These are phyloP conservation scores for Hyphantria cunea DNA, from an alignment of 1,140 invertebrate genomes.

Conservation along the genomic window DNA sequence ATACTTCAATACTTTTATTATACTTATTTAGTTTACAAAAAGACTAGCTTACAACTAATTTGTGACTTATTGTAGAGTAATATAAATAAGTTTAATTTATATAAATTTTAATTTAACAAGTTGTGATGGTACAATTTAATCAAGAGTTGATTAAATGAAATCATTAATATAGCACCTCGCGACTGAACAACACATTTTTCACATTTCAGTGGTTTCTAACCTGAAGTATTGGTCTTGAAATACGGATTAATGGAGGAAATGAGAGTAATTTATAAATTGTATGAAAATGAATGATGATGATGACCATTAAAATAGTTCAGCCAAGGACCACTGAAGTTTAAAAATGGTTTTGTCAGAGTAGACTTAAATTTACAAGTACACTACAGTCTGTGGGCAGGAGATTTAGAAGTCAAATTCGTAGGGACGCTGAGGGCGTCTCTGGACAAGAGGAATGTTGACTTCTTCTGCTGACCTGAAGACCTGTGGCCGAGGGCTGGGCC, in stretches of 20 bases:
- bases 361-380: constrained; percentile 11
- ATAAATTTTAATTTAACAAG: constrained; percentile 44
- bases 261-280: not conserved
- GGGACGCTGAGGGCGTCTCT: constrained; percentile 82
- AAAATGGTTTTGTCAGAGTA: constrained; percentile 29
- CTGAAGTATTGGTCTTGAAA: not conserved
- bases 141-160: constrained; percentile 8
- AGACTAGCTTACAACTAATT: constrained; percentile 80
- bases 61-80: constrained; percentile 73
- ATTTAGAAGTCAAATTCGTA: constrained; percentile 76
- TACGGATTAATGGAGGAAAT: not conserved
- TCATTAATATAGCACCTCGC: constrained; percentile 38
- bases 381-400: constrained; percentile 16
- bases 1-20: constrained; percentile 20
- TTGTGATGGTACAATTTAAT: constrained; percentile 27
- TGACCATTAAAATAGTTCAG: not conserved
- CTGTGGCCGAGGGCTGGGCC: constrained; percentile 76
- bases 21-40: constrained; percentile 57
- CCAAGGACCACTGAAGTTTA: constrained; percentile 13
- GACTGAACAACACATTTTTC: constrained; percentile 3
- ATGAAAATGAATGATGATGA: not conserved
- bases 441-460: constrained; percentile 91
- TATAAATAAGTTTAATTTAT: constrained; percentile 69
- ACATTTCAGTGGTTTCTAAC: constrained; percentile 16
- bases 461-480: constrained; percentile 92